phyloP scores from a whole-genome alignment of 2,113 vertebrate species.

The Bos indicus region DNA sequence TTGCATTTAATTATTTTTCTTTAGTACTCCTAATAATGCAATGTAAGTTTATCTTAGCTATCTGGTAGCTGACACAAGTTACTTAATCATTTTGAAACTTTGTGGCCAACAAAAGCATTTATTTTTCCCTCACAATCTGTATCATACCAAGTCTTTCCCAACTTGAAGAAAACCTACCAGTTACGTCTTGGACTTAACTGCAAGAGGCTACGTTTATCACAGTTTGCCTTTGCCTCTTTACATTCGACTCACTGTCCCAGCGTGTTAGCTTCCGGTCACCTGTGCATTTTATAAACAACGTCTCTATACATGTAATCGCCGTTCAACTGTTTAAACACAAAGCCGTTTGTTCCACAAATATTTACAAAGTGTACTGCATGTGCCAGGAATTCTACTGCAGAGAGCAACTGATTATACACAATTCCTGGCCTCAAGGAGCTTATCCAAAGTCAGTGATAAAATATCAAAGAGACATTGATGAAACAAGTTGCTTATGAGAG shows the following conservation, averaged over 20 bases:
- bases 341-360: slow-evolving; percentile 4
- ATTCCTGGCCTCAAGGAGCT: background rate
- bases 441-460: background rate
- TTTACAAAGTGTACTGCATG: background rate
- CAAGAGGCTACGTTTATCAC: background rate
- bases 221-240: background rate
- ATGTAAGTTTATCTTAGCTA: background rate
- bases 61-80: background rate
- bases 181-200: background rate
- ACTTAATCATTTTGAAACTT: background rate
- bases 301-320: background rate
- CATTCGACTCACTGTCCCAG: background rate
- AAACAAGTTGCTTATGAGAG: background rate
- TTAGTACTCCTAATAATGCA: background rate
- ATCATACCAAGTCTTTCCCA: background rate
- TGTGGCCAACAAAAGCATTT: background rate
- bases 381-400: background rate
- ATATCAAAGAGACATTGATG: background rate
- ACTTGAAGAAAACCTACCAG: background rate
- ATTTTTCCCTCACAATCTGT: background rate
- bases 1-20: background rate
- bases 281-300: background rate
- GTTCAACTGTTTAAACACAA: background rate
- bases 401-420: background rate
- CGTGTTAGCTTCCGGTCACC: background rate